Evolutionary conservation across 1,140 invertebrate species (phyloP).

Genomic region (Lasaia peninsularis): DNA sequence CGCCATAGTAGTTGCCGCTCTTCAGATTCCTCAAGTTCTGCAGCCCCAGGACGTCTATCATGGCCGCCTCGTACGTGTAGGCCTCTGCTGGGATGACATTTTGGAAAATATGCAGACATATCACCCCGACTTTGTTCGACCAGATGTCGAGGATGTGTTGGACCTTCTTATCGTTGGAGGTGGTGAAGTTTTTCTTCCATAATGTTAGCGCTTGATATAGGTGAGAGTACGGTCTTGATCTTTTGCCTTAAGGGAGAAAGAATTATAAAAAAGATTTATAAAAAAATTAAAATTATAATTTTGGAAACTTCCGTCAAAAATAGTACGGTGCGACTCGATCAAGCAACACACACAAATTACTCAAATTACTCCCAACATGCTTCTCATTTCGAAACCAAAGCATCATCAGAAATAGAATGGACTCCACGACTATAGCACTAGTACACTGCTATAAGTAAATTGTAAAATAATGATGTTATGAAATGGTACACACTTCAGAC

Average conservation of each 20-base stretch:
- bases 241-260: conserved; percentile 80
- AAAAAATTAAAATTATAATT: too few relatives aligned
- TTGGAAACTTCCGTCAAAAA: too few relatives aligned
- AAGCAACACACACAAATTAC: too few relatives aligned
- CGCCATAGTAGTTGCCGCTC: conserved; percentile 90
- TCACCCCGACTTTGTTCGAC: conserved; percentile 88
- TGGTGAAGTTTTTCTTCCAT: conserved; percentile 72
- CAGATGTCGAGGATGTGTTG: conserved; percentile 92
- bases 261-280: too few relatives aligned
- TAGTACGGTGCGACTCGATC: too few relatives aligned
- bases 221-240: conserved; percentile 91
- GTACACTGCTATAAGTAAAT: too few relatives aligned
- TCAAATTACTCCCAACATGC: too few relatives aligned
- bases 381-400: too few relatives aligned
- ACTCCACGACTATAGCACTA: too few relatives aligned
- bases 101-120: conserved; percentile 94
- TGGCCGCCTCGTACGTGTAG: conserved; percentile 93
- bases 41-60: conserved; percentile 92
- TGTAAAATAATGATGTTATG: too few relatives aligned
- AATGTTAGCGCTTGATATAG: conserved; percentile 89
- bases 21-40: conserved; percentile 89
- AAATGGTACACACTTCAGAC: too few relatives aligned
- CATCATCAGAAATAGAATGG: too few relatives aligned
- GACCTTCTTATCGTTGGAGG: conserved; percentile 81
- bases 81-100: conserved; percentile 95